Evolutionary conservation across 2,888 invertebrate genomes (phyloP), one percentile per base, ranked within the genome.

Genomic region (Pharmacophagus antenor): DNA sequence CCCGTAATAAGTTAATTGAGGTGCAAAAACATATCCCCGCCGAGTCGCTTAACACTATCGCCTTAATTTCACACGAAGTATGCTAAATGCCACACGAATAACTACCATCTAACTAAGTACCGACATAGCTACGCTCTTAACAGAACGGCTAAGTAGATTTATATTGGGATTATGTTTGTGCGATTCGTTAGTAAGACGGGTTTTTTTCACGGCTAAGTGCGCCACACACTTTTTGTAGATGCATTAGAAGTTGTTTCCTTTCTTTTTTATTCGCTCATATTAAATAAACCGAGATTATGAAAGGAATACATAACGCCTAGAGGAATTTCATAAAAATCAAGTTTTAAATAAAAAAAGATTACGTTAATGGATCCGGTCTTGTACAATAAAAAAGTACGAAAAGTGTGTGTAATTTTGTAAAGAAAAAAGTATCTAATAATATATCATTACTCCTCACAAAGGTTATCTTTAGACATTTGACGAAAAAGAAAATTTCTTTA

Each of bases 1-100:
- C 70, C 74, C 80, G 76, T 89, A 89, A 89, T 84, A 79, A 81
- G 85, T 84, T 88, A 84, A 89, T 89, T 88, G 88, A 87, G 76
- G 88, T 87, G 89, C 87, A 85, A 88, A 89, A 89, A 87, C 77
- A 73, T 68, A 72, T 67, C 67, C 64, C 64, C 61, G 58, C 70
- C 70, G 71, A 74, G 71, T 68, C 69, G 71, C 75, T 81, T 85
- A 83, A 74, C 85, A 77, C 76, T 65, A 62, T 58, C 64, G 65
- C 64, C 70, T 75, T 80, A 79, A 83, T 80, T 77, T 69, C 67
- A 67, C 68, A 65, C 69, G 67, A 68, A 65, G 65, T 57, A 59
- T 70, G 83, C 77, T 84, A 82, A 80, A 65, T 65, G 59, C 56
- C 49, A 37, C 41, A 67, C 65, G 63, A 68, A 63, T 66, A 66